A percentile compares a stretch with the other conserved stretches of the same genome.
These are phyloP conservation scores for Nanorana parkeri DNA, from an alignment of 2,113 vertebrate species.

Conservation along the genomic window DNA sequence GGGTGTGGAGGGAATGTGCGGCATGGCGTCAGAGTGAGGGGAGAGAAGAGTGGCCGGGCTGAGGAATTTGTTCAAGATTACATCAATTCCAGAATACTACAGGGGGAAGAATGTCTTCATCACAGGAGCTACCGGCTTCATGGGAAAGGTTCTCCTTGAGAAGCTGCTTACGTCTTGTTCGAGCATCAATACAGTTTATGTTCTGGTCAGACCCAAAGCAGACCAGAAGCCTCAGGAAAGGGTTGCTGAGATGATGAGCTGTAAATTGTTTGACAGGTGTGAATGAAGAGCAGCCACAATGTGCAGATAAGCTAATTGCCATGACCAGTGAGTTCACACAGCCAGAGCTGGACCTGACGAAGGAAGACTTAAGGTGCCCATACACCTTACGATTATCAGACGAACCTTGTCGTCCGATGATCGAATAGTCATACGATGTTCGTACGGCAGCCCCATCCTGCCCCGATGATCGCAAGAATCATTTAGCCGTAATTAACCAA, in stretches of 20 bases:
- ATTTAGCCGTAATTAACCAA: too few relatives aligned
- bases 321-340: conserved; percentile 88
- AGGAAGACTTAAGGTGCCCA: too few relatives aligned
- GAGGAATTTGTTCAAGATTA: conserved; percentile 77
- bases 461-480: too few relatives aligned
- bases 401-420: too few relatives aligned
- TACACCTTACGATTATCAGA: too few relatives aligned
- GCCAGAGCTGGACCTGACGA: conserved; percentile 84
- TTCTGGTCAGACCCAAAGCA: conserved; percentile 90
- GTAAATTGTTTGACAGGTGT: conserved; percentile 93
- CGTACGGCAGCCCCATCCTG: too few relatives aligned
- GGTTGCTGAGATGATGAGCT: conserved; percentile 85
- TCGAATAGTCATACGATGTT: too few relatives aligned
- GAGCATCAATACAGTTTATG: conserved; percentile 82
- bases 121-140: conserved; percentile 94
- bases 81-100: conserved; percentile 94
- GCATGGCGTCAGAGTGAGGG: too few relatives aligned
- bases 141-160: conserved; percentile 97
- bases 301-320: conserved; percentile 88
- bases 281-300: conserved; percentile 89
- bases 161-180: conserved; percentile 95
- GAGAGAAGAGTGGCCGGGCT: too few relatives aligned
- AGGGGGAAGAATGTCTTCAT: conserved; percentile 91
- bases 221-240: conserved; percentile 84
- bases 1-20: too few relatives aligned